These are phyloP conservation scores for Calliopsis andreniformis DNA, from an alignment of 1,140 invertebrate genomes.

Conservation along the genomic window DNA sequence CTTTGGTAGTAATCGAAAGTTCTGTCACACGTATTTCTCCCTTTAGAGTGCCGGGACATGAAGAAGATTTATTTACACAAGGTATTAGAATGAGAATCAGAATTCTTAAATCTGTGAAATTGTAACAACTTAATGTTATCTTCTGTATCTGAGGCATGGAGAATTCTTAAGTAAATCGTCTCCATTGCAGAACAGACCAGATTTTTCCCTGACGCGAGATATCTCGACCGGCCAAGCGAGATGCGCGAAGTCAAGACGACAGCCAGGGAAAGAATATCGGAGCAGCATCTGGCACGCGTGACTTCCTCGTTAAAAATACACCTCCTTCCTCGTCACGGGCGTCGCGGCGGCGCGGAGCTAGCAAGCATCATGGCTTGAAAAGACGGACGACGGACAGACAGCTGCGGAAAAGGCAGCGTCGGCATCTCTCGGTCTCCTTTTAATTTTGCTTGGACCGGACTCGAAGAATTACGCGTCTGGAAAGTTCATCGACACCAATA, in stretches of 20 bases:
- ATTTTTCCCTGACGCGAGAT: background rate
- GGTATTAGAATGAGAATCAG: too few species aligned
- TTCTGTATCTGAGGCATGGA: too few species aligned
- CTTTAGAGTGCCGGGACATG: too few species aligned
- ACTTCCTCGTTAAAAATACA: slow-evolving; percentile 65
- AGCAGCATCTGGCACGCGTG: slow-evolving; percentile 34
- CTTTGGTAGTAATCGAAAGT: too few species aligned
- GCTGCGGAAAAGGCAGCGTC: background rate
- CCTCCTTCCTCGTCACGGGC: slow-evolving; percentile 25
- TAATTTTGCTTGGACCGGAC: background rate
- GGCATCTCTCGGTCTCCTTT: background rate
- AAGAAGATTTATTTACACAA: too few species aligned
- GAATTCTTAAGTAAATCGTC: too few species aligned
- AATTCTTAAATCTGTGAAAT: too few species aligned
- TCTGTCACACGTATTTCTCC: too few species aligned
- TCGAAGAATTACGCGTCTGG: slow-evolving; percentile 32
- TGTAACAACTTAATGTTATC: too few species aligned
- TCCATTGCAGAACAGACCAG: too few species aligned
- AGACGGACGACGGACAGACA: background rate
- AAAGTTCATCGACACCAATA: slow-evolving; percentile 61
- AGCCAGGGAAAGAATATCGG: background rate
- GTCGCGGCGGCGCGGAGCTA: background rate
- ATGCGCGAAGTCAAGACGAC: background rate
- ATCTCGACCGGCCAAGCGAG: background rate
- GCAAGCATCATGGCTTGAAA: background rate